Evolutionary conservation across 2,113 vertebrate species (phyloP).

Genomic region (Ramphastos sulfuratus): DNA sequence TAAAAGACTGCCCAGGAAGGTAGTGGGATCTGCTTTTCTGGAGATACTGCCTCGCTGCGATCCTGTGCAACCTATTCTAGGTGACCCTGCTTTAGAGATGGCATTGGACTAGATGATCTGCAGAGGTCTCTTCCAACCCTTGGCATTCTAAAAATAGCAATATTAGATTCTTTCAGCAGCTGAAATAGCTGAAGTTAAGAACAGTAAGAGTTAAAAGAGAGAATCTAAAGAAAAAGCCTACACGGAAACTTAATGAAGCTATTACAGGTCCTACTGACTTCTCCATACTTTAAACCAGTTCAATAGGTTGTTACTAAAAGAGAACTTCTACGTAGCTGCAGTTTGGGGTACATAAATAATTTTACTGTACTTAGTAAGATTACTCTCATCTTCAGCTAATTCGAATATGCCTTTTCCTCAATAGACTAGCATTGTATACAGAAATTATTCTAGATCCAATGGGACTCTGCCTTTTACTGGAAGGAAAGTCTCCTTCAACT

Average conservation of each 20-base stretch:
- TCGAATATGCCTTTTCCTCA: neutral
- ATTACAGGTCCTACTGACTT: neutral
- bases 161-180: neutral
- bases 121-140: no score
- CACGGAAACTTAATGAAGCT: neutral
- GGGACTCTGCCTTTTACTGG: neutral
- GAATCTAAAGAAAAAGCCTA: neutral
- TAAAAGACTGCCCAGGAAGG: no score
- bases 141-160: no score
- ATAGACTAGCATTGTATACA: neutral
- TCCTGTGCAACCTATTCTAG: no score
- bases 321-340: neutral
- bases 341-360: neutral
- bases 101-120: no score
- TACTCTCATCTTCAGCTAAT: neutral
- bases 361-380: neutral
- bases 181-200: neutral
- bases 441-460: neutral
- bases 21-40: no score
- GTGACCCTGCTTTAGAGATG: no score
- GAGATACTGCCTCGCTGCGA: no score
- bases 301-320: neutral
- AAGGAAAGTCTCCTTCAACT: neutral
- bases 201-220: neutral
- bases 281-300: neutral